These are phyloP conservation scores for Leptopilina clavipes DNA, from an alignment of 1,140 invertebrate genomes.

Conservation along the genomic window DNA sequence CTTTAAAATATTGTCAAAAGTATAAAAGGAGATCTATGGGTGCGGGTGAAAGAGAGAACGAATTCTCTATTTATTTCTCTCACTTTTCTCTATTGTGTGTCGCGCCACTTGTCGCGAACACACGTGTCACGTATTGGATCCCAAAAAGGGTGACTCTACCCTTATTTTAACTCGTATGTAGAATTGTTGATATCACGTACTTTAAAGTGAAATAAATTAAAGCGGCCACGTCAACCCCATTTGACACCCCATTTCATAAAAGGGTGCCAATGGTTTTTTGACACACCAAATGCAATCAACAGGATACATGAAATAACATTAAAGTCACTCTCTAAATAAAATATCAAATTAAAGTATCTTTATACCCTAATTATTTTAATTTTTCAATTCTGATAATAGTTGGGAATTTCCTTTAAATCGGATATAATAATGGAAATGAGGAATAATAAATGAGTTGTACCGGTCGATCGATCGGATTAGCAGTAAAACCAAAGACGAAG, in stretches of 20 bases:
- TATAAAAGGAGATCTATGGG: conserved; percentile 64
- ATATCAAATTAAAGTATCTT: no score
- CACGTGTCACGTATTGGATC: conserved; percentile 70
- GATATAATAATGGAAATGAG: background rate
- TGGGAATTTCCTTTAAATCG: conserved; percentile 17
- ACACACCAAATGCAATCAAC: conserved; percentile 42
- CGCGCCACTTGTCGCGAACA: conserved; percentile 70
- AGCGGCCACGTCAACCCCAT: conserved; percentile 52
- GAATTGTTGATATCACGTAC: conserved; percentile 55
- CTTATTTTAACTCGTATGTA: conserved; percentile 33
- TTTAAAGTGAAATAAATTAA: conserved; percentile 74
- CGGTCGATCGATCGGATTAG: conserved; percentile 19
- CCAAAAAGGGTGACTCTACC: conserved; percentile 60
- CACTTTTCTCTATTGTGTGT: conserved; percentile 48
- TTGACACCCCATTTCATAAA: conserved; percentile 41
- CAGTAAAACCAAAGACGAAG: conserved; percentile 29
- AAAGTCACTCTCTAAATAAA: background rate
- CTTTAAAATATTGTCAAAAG: conserved; percentile 73
- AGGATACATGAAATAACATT: background rate
- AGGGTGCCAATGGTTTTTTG: conserved; percentile 52
- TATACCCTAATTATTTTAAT: no score
- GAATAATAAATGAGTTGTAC: conserved; percentile 27
- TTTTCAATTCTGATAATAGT: no score
- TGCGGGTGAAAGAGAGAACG: conserved; percentile 36
- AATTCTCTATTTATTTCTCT: conserved; percentile 39